Evolutionary conservation across 2,113 vertebrate species (phyloP).

Genomic region (Erinaceus europaeus): DNA sequence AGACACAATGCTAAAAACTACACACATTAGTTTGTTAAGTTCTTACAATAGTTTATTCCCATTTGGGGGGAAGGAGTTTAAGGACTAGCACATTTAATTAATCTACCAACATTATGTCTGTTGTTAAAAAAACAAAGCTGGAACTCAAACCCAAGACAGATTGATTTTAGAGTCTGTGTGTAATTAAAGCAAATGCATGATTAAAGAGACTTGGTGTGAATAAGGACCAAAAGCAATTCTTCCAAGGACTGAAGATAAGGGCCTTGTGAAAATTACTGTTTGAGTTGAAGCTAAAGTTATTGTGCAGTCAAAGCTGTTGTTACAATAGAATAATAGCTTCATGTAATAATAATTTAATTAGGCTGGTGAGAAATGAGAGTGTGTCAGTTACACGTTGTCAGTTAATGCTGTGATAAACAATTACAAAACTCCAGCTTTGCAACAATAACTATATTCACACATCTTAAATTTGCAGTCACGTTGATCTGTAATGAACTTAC

Average conservation of each 20-base stretch:
- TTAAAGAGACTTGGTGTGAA: neutral
- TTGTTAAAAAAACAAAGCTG: neutral
- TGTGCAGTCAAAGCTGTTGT: neutral
- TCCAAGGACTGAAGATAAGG: neutral
- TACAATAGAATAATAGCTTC: neutral
- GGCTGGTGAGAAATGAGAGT: neutral
- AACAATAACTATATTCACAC: neutral
- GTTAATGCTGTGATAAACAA: neutral
- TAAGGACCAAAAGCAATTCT: neutral
- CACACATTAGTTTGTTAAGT: neutral
- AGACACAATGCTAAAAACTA: neutral
- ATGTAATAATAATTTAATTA: neutral
- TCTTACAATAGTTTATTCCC: neutral
- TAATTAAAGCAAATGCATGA: neutral
- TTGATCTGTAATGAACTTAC: neutral
- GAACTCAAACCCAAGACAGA: too few species aligned
- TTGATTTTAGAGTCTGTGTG: neutral
- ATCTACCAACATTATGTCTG: neutral
- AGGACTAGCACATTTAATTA: slow-evolving; percentile 1
- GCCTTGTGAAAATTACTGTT: neutral
- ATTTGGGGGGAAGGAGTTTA: neutral
- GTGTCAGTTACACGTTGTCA: neutral
- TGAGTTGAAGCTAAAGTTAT: neutral
- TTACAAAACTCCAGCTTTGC: neutral
- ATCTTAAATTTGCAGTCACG: neutral